Conservation (phyloP, 2,797 vertebrate genomes). For the Nyctalus aviator region DNA sequence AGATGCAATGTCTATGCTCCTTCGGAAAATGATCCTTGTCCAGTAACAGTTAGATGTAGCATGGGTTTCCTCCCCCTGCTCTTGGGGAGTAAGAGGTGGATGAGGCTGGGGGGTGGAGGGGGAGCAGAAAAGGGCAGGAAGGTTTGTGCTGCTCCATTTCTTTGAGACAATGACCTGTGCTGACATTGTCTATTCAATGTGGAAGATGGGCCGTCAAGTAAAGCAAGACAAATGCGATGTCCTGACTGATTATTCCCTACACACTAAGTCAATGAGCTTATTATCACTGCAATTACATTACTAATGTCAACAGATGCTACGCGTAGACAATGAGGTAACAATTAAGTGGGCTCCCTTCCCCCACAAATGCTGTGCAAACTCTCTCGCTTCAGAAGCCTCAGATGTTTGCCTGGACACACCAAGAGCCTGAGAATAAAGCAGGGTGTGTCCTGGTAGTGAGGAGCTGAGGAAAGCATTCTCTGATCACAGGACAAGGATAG, state of each 20-base stretch:
- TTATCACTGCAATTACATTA: slow-evolving; percentile 96
- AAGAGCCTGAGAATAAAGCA: neutral
- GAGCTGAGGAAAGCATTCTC: neutral
- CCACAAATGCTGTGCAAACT: neutral
- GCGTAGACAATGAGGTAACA: slow-evolving; percentile 91
- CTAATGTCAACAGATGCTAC: slow-evolving; percentile 96
- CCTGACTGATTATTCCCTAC: slow-evolving; percentile 95
- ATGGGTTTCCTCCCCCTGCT: neutral
- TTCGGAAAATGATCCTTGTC: slow-evolving; percentile 64
- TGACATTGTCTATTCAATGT: slow-evolving; percentile 91
- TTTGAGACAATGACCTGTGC: slow-evolving; percentile 90
- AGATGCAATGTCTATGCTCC: slow-evolving; percentile 24
- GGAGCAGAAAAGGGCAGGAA: slow-evolving; percentile 3
- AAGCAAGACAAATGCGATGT: slow-evolving; percentile 96
- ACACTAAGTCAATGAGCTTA: slow-evolving; percentile 96
- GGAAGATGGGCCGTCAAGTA: slow-evolving; percentile 92
- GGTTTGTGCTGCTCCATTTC: slow-evolving; percentile 84
- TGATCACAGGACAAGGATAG: rapidly evolving
- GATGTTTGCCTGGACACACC: neutral
- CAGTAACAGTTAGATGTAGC: slow-evolving; percentile 43
- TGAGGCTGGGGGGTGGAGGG: rapidly evolving
- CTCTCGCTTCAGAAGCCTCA: slow-evolving; percentile 40
- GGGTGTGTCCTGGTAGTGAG: too few relatives aligned
- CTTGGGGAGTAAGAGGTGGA: neutral
- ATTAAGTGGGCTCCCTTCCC: slow-evolving; percentile 69